These are phyloP conservation scores for Poeciliopsis occidentalis DNA, from an alignment of 2,113 vertebrate genomes.

Conservation along the genomic window DNA sequence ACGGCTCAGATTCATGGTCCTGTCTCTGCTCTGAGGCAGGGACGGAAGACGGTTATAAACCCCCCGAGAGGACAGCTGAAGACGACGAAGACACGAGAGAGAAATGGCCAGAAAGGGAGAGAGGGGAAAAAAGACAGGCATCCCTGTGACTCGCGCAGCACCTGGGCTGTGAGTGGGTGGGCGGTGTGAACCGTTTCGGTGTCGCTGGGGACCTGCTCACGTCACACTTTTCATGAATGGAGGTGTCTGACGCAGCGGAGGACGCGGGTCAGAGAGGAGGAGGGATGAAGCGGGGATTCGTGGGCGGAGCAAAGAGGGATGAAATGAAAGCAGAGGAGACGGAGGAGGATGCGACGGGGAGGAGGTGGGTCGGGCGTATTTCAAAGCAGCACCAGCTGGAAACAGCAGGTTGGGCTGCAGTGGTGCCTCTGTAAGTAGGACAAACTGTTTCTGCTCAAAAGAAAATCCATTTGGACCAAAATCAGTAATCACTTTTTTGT, in stretches of 20 bases:
- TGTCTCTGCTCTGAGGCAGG: constrained; percentile 43
- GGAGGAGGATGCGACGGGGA: constrained; percentile 1
- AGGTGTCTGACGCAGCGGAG: constrained; percentile 77
- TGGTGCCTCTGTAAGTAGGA: constrained; percentile 71
- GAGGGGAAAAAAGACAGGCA: constrained; percentile 47
- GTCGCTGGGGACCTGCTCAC: constrained; percentile 66
- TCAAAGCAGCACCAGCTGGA: constrained; percentile 67
- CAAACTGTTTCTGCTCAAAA: constrained; percentile 56
- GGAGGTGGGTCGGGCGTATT: constrained; percentile 23
- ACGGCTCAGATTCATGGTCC: constrained; percentile 66
- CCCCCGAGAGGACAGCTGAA: neutral
- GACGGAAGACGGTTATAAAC: constrained; percentile 1
- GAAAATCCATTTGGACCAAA: constrained; percentile 65
- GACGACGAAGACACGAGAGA: constrained; percentile 5
- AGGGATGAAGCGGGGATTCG: neutral
- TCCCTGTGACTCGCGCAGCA: constrained; percentile 66
- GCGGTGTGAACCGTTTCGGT: constrained; percentile 52
- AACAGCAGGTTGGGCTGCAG: constrained; percentile 72
- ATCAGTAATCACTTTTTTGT: constrained; percentile 48
- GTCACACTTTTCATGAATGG: constrained; percentile 85
- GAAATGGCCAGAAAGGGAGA: constrained; percentile 19
- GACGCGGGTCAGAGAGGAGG: constrained; percentile 56
- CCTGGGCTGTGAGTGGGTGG: constrained; percentile 71
- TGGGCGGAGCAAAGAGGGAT: constrained; percentile 34
- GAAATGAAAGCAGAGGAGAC: constrained; percentile 34